Conservation (phyloP, 2,888 invertebrate species). For the Caenorhabditis sp. region DNA sequence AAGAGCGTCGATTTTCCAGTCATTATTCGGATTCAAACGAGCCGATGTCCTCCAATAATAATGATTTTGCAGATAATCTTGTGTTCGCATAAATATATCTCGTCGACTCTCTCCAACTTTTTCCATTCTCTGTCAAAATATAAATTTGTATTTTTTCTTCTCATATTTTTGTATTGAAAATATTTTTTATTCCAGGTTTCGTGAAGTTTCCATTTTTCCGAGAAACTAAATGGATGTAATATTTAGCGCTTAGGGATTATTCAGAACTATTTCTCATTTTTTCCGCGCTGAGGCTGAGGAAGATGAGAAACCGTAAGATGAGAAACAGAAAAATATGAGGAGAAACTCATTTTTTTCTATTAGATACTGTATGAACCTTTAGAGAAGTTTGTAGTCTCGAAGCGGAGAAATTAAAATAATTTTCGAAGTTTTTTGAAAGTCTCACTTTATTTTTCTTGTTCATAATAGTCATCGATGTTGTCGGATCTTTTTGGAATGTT, state of each 20-base stretch:
- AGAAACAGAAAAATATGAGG: too few relatives aligned
- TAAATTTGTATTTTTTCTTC: not conserved
- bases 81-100: slow-evolving; percentile 29
- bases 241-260: too few relatives aligned
- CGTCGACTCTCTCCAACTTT: slow-evolving; percentile 11
- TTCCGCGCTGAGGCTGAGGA: too few relatives aligned
- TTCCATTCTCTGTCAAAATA: slow-evolving; percentile 5
- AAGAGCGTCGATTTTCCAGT: slow-evolving; percentile 33
- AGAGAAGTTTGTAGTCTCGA: too few relatives aligned
- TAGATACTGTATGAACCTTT: too few relatives aligned
- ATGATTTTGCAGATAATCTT: slow-evolving; percentile 30
- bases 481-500: slow-evolving; percentile 5
- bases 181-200: not conserved
- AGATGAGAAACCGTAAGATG: too few relatives aligned
- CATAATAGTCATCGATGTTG: slow-evolving; percentile 4
- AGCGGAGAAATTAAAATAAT: too few relatives aligned
- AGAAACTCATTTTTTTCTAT: too few relatives aligned
- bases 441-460: slow-evolving; percentile 4
- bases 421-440: not conserved
- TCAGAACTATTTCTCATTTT: too few relatives aligned
- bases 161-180: not conserved
- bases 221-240: too few relatives aligned
- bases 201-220: too few relatives aligned
- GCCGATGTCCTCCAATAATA: slow-evolving; percentile 37
- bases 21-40: slow-evolving; percentile 31